These are phyloP conservation scores for Mormyrops boulengeri DNA, from an alignment of 2,797 vertebrate genomes.

Conservation along the genomic window DNA sequence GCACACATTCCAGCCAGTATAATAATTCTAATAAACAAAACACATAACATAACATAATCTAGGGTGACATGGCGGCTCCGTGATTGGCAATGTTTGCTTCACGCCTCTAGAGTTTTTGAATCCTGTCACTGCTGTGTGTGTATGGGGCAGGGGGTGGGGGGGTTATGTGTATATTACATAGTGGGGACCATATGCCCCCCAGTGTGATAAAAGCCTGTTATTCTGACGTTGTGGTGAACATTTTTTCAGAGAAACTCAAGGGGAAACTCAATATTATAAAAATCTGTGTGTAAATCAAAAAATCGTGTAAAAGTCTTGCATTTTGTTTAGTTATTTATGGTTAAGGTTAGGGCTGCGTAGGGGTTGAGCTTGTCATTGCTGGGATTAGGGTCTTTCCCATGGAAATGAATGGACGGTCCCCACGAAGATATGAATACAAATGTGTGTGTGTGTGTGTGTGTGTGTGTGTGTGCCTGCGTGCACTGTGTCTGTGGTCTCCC, in stretches of 20 bases:
- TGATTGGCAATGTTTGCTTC: background rate
- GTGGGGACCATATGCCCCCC: background rate
- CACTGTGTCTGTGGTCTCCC: no score
- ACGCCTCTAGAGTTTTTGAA: background rate
- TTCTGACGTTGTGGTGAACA: background rate
- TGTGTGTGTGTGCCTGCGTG: background rate
- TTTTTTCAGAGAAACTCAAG: background rate
- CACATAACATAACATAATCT: background rate
- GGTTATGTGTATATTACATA: background rate
- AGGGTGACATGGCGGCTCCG: background rate
- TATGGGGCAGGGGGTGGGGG: background rate
- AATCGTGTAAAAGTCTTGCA: no score
- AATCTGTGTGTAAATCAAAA: background rate
- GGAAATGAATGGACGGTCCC: background rate
- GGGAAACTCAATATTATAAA: background rate
- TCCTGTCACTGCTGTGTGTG: background rate
- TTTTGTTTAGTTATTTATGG: background rate
- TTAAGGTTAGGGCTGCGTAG: background rate
- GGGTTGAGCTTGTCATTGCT: background rate
- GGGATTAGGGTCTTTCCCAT: background rate
- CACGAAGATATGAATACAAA: background rate
- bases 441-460: background rate
- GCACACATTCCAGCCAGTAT: background rate
- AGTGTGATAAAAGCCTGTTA: background rate
- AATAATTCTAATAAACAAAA: constrained; percentile 29